Percentiles rank a stretch among this genome's conserved stretches.
phyloP scores from a whole-genome alignment of 1,140 invertebrate genomes.

The Megalopta genalis region DNA sequence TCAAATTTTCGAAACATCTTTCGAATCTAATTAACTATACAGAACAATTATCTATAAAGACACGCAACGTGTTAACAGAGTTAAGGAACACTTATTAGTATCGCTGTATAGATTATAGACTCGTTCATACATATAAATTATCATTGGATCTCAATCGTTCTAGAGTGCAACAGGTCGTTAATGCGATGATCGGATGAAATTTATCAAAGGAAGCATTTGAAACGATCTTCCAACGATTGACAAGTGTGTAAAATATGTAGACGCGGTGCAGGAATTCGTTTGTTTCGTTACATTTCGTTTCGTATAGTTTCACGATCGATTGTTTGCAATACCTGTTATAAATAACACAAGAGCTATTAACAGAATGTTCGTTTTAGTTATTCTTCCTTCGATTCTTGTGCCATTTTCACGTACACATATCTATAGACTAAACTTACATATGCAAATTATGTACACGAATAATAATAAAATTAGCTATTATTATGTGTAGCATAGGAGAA shows the following conservation, averaged over 20 bases:
- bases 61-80: neutral
- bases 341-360: neutral
- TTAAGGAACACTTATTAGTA: constrained; percentile 2
- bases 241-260: neutral
- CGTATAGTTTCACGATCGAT: neutral
- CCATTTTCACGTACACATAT: constrained; percentile 2
- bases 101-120: neutral
- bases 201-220: neutral
- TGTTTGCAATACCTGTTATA: neutral
- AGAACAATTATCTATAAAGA: neutral
- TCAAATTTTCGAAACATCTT: neutral
- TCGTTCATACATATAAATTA: neutral
- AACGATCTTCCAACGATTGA: constrained; percentile 18
- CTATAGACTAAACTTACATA: constrained; percentile 23
- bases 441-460: constrained; percentile 34
- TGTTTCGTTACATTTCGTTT: neutral
- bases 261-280: neutral
- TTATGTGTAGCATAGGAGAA: constrained; percentile 16
- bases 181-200: neutral
- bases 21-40: neutral
- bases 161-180: too few relatives aligned
- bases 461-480: constrained; percentile 24
- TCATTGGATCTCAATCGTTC: neutral
- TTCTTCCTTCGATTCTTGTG: neutral
- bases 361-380: neutral